Conservation (phyloP, 1,140 invertebrate genomes). For the Hyles vespertilio region DNA sequence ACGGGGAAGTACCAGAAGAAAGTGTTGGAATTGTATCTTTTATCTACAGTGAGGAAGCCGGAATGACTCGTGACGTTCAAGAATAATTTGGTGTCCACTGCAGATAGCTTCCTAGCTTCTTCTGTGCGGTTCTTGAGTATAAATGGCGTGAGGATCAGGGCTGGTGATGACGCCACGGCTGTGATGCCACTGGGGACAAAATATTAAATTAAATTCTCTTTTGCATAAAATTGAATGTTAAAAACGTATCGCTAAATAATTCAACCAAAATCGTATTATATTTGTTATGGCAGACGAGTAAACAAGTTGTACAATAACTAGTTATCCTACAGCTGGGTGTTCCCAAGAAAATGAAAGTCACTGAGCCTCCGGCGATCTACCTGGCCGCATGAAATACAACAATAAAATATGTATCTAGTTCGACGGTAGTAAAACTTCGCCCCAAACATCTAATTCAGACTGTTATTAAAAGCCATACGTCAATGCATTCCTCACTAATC, state of each 20-base stretch:
- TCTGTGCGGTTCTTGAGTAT: slow-evolving; percentile 34
- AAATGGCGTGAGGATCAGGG: slow-evolving; percentile 40
- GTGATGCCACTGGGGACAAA: slow-evolving; percentile 12
- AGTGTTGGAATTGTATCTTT: slow-evolving; percentile 84
- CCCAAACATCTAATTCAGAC: too few relatives aligned
- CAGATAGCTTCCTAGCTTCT: slow-evolving; percentile 35
- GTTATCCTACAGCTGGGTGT: too few relatives aligned
- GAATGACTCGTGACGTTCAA: slow-evolving; percentile 45
- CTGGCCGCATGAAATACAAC: too few relatives aligned
- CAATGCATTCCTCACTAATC: too few relatives aligned
- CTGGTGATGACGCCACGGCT: slow-evolving; percentile 14
- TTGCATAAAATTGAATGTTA: not conserved
- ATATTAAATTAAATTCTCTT: not conserved
- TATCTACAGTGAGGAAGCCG: slow-evolving; percentile 76
- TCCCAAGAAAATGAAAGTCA: too few relatives aligned
- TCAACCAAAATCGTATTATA: too few relatives aligned
- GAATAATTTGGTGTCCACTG: slow-evolving; percentile 38
- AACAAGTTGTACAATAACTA: too few relatives aligned
- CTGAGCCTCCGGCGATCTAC: too few relatives aligned
- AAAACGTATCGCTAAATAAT: not conserved
- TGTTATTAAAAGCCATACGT: too few relatives aligned
- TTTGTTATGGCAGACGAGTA: too few relatives aligned
- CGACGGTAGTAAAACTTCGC: too few relatives aligned
- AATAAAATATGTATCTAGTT: too few relatives aligned
- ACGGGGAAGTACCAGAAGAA: slow-evolving; percentile 94